Percentiles rank a stretch among this genome's conserved stretches.
Evolutionary conservation across 2,888 invertebrate species (phyloP).

Genomic region (Stenoptilia bipunctidactyla): DNA sequence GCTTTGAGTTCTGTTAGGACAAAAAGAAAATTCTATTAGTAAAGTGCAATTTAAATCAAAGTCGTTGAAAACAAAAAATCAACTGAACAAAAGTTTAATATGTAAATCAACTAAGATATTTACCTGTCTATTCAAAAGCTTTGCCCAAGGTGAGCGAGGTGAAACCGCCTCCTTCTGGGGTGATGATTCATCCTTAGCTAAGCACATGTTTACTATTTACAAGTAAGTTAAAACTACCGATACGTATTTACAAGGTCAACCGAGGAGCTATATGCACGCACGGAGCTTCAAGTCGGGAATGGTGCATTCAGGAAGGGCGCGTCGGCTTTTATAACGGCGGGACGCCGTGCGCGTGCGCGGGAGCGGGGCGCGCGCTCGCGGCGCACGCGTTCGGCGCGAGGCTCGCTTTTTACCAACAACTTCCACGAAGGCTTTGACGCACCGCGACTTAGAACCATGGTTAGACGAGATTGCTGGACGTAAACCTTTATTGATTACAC

Average conservation of each 20-base stretch:
- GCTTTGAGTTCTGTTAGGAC: slow-evolving; percentile 68
- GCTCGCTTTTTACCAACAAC: slow-evolving; percentile 54
- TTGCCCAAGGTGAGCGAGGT: slow-evolving; percentile 70
- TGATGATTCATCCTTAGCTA: slow-evolving; percentile 59
- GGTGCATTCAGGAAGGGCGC: slow-evolving; percentile 59
- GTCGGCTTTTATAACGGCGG: slow-evolving; percentile 44
- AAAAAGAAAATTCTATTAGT: slow-evolving; percentile 16
- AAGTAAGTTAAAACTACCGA: slow-evolving; percentile 43
- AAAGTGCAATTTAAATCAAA: neutral
- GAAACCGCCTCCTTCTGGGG: slow-evolving; percentile 51
- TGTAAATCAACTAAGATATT: slow-evolving; percentile 20
- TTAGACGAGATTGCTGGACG: slow-evolving; percentile 31
- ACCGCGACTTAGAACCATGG: slow-evolving; percentile 40
- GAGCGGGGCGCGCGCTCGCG: slow-evolving; percentile 39
- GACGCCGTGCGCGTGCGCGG: slow-evolving; percentile 33
- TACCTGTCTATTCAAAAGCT: slow-evolving; percentile 71
- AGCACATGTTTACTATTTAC: slow-evolving; percentile 62
- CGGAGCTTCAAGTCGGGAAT: slow-evolving; percentile 50
- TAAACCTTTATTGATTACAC: slow-evolving; percentile 42
- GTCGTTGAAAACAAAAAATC: neutral
- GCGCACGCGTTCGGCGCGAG: slow-evolving; percentile 58
- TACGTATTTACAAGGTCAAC: slow-evolving; percentile 56
- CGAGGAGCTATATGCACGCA: slow-evolving; percentile 45
- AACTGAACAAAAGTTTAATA: slow-evolving; percentile 1
- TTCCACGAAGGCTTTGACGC: slow-evolving; percentile 64